Percentiles rank a stretch among this genome's conserved stretches.
These are phyloP conservation scores for Anthophora plumipes DNA, from an alignment of 2,888 invertebrate genomes.

Conservation along the genomic window DNA sequence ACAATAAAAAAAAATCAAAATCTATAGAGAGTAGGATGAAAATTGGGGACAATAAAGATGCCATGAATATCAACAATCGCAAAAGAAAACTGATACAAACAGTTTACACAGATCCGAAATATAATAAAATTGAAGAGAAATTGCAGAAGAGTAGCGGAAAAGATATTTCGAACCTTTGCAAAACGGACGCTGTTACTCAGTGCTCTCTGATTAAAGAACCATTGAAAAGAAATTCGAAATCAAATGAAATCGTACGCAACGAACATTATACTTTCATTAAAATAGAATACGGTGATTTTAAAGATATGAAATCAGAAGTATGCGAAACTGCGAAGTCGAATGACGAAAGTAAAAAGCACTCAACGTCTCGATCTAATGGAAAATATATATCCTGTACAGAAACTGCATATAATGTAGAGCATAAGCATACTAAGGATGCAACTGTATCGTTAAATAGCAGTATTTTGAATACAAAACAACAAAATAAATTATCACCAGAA, in stretches of 20 bases:
- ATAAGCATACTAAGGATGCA: background rate
- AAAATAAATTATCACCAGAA: conserved; percentile 30
- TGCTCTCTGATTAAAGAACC: conserved; percentile 70
- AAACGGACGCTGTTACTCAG: conserved; percentile 74
- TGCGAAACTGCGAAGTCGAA: conserved; percentile 27
- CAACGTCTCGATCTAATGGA: background rate
- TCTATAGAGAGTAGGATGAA: background rate
- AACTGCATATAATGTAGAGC: conserved; percentile 6
- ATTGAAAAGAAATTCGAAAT: conserved; percentile 19
- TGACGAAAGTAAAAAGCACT: conserved; percentile 12
- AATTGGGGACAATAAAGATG: background rate
- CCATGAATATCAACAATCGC: conserved; percentile 1
- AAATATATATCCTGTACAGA: conserved; percentile 13
- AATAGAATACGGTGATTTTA: conserved; percentile 44
- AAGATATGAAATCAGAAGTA: conserved; percentile 39
- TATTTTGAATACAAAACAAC: conserved; percentile 11
- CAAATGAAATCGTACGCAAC: conserved; percentile 15
- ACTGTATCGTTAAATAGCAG: background rate
- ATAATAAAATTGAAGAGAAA: background rate
- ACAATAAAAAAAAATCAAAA: conserved; percentile 27
- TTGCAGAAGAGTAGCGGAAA: background rate
- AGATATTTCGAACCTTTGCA: conserved; percentile 42
- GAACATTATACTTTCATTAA: conserved; percentile 55
- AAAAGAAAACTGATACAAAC: conserved; percentile 35
- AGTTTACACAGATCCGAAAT: conserved; percentile 12